Evolutionary conservation across 2,797 vertebrate species (phyloP).

Genomic region (Bradypodion ventrale): DNA sequence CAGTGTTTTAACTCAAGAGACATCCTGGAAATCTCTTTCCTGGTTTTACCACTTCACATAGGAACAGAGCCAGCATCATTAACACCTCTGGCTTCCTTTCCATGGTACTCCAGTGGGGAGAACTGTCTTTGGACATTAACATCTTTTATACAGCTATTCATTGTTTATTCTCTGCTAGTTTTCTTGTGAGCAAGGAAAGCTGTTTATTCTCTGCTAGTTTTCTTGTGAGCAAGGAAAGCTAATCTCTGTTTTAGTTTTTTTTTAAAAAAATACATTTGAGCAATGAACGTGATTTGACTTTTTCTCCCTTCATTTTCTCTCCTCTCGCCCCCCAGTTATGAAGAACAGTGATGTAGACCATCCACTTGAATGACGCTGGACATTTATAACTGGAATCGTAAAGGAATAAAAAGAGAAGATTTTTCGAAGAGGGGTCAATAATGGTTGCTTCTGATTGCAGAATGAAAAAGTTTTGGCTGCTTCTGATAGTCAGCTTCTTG

Average conservation of each 20-base stretch:
- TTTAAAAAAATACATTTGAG: not conserved
- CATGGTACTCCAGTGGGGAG: conserved; percentile 3
- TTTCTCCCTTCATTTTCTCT: conserved; percentile 35
- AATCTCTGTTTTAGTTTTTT: not conserved
- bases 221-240: conserved; percentile 17
- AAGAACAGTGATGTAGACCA: conserved; percentile 89
- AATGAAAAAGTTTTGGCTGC: conserved; percentile 92
- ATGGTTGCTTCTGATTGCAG: conserved; percentile 95
- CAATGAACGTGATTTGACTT: conserved; percentile 54
- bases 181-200: conserved; percentile 19
- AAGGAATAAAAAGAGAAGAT: conserved; percentile 87
- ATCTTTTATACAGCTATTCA: not conserved
- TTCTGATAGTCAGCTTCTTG: conserved; percentile 91
- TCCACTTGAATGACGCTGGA: conserved; percentile 84
- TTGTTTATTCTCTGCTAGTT: not conserved
- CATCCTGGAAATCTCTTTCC: conserved; percentile 6
- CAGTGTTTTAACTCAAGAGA: not conserved
- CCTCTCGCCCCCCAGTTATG: conserved; percentile 80
- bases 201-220: not conserved
- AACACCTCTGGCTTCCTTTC: conserved; percentile 5
- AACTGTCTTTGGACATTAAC: conserved; percentile 39
- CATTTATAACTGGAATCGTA: conserved; percentile 87
- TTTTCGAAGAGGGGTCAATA: conserved; percentile 79
- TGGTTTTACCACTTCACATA: not conserved
- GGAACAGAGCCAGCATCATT: conserved; percentile 18